Evolutionary conservation across 2,888 invertebrate genomes (phyloP).

Genomic region (Bombylius major): DNA sequence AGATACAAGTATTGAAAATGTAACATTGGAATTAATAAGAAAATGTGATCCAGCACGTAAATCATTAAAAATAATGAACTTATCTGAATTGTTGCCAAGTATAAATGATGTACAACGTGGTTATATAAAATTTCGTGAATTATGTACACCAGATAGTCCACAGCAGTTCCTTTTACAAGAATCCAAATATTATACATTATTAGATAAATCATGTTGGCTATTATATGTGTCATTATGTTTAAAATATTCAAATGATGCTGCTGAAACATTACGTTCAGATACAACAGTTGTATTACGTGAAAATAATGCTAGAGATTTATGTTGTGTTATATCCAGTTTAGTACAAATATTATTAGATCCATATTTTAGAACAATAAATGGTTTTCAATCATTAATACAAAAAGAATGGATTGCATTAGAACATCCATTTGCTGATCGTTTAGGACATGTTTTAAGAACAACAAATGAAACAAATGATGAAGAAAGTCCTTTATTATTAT

Average conservation of each 20-base stretch:
- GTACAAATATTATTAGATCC: conserved; percentile 80
- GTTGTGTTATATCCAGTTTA: conserved; percentile 74
- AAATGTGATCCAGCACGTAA: conserved; percentile 53
- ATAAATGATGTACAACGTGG: conserved; percentile 50
- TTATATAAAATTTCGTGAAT: conserved; percentile 52
- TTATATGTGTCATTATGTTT: conserved; percentile 66
- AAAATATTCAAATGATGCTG: conserved; percentile 58
- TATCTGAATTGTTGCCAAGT: conserved; percentile 48
- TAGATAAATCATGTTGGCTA: conserved; percentile 80
- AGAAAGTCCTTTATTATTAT: conserved; percentile 73
- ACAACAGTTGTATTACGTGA: conserved; percentile 80
- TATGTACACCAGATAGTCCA: conserved; percentile 65
- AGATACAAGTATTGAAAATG: conserved; percentile 55
- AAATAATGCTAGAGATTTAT: conserved; percentile 76
- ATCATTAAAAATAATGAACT: conserved; percentile 50
- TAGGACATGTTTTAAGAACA: conserved; percentile 54
- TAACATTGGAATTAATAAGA: conserved; percentile 55
- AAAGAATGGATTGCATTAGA: conserved; percentile 92
- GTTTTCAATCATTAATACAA: conserved; percentile 83
- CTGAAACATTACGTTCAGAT: conserved; percentile 47
- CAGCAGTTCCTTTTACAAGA: conserved; percentile 61
- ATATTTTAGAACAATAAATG: conserved; percentile 64
- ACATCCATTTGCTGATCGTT: conserved; percentile 62
- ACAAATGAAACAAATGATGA: conserved; percentile 40
- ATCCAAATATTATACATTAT: conserved; percentile 60